phyloP scores from a whole-genome alignment of 2,113 vertebrate species.

The Chionomys nivalis region DNA sequence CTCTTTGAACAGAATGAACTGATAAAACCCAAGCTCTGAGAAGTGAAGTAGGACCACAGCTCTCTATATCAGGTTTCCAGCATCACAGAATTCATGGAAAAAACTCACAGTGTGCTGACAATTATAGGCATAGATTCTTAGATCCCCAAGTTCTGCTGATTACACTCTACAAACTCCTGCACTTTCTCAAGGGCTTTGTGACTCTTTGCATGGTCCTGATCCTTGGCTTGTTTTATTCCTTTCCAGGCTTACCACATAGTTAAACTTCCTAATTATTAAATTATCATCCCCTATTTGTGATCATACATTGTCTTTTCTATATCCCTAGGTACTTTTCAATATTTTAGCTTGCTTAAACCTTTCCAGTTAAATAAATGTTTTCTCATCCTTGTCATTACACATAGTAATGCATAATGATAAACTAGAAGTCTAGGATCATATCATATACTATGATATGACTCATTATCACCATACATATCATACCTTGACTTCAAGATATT shows the following conservation, averaged over 20 bases:
- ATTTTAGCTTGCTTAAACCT: not conserved
- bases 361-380: not conserved
- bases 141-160: not conserved
- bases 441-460: not conserved
- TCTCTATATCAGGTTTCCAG: not conserved
- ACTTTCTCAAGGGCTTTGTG: not conserved
- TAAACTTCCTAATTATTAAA: not conserved
- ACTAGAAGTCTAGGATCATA: not conserved
- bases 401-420: not conserved
- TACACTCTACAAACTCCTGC: not conserved
- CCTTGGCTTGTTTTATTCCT: not conserved
- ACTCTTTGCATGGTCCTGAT: not conserved
- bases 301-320: not conserved
- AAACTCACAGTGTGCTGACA: not conserved
- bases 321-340: not conserved
- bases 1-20: not conserved
- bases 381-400: not conserved
- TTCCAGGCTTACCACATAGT: not conserved
- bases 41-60: no score
- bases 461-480: no score
- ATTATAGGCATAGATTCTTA: not conserved
- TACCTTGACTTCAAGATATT: not conserved
- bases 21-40: not conserved
- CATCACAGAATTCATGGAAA: not conserved
- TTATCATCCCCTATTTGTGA: not conserved